Conservation (phyloP, 2,888 invertebrate species). For the Unio pictorum region DNA sequence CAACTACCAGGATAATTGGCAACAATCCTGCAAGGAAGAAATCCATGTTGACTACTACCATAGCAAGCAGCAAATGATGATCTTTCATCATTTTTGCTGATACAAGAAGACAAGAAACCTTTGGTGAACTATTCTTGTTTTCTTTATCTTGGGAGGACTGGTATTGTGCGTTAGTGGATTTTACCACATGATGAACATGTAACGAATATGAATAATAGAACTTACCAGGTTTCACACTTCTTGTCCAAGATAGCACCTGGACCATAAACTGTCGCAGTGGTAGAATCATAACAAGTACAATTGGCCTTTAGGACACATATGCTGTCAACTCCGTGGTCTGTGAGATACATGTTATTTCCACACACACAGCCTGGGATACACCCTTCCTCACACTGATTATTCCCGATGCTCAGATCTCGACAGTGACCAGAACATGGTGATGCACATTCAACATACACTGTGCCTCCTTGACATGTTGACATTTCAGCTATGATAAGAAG, state of each 20-base stretch:
- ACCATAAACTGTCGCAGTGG: slow-evolving; percentile 9
- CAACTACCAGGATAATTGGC: too few species aligned
- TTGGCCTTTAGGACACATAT: slow-evolving; percentile 20
- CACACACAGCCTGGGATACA: slow-evolving; percentile 38
- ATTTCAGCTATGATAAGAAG: too few species aligned
- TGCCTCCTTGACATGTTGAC: not conserved
- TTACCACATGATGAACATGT: not conserved
- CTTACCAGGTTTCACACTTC: slow-evolving; percentile 32
- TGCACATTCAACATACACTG: slow-evolving; percentile 18
- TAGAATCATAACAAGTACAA: slow-evolving; percentile 38
- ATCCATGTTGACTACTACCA: too few species aligned
- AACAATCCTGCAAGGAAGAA: too few species aligned
- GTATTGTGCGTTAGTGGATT: too few species aligned
- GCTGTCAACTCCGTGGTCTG: slow-evolving; percentile 10
- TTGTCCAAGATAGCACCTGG: slow-evolving; percentile 14
- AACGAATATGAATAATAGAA: not conserved
- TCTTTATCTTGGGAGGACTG: too few species aligned
- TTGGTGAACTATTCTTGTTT: too few species aligned
- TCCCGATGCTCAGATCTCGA: slow-evolving; percentile 20
- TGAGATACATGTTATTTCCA: slow-evolving; percentile 13
- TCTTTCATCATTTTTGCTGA: too few species aligned
- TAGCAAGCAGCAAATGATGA: too few species aligned
- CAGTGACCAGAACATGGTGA: slow-evolving; percentile 23
- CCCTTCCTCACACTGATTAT: slow-evolving; percentile 22
- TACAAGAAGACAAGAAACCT: too few species aligned